A percentile compares a stretch with the other conserved stretches of the same genome.
phyloP scores from a whole-genome alignment of 2,113 vertebrate genomes.

The Neofelis nebulosa region DNA sequence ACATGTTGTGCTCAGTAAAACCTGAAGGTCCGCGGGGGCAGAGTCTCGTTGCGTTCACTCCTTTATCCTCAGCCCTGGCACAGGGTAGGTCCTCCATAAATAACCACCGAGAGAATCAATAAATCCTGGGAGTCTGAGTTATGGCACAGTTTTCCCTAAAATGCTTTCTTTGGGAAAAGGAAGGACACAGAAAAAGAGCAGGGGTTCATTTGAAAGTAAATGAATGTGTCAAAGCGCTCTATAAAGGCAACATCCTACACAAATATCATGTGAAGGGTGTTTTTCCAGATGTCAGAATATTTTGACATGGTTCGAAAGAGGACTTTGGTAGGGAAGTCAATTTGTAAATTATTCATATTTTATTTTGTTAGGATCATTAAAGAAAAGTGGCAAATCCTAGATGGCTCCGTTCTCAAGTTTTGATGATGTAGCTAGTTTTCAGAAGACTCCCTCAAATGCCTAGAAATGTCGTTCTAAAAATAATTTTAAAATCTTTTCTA shows the following conservation, averaged over 20 bases:
- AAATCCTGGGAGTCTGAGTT: background rate
- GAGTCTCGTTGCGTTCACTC: background rate
- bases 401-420: constrained; percentile 57
- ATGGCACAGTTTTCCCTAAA: constrained; percentile 4
- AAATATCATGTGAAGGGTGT: constrained; percentile 38
- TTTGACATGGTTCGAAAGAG: constrained; percentile 42
- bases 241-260: background rate
- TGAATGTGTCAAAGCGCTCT: constrained; percentile 13
- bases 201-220: constrained; percentile 44
- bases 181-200: constrained; percentile 4
- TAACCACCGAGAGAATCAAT: background rate
- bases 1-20: background rate
- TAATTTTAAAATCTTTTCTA: constrained; percentile 53
- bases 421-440: constrained; percentile 67
- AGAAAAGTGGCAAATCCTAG: constrained; percentile 57
- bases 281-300: constrained; percentile 49
- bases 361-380: constrained; percentile 42
- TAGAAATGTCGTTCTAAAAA: constrained; percentile 72
- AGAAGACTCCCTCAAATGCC: constrained; percentile 64
- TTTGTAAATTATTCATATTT: constrained; percentile 47
- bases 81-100: background rate
- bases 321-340: constrained; percentile 17
- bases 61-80: background rate
- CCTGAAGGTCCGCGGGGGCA: background rate
- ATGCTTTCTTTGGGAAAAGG: background rate